Base-by-base conservation (phyloP, 2,113 vertebrate genomes). In the Cinclus cinclus region DNA sequence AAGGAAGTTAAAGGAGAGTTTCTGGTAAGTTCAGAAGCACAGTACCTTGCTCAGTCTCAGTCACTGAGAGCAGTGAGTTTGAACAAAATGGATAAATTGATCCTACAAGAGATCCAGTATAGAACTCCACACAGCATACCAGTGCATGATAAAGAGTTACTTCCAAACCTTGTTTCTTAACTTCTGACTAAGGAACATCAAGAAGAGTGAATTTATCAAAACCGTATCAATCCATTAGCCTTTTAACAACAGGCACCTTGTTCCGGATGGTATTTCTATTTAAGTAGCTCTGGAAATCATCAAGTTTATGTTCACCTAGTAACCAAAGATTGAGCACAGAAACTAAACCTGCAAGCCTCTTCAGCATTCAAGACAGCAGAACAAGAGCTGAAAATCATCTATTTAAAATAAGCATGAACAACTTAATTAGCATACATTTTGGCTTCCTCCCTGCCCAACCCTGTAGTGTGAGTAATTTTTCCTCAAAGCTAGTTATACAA, bases 1-100 rank as follows among this genome's bases (percentile, higher is more conserved):
- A 96, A 92, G 94, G 96, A 97, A 97, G 95, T 97, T 96, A 96
- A 87, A 96, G 87, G 91, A 90, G 93, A 96, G 92, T 96, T 96
- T 96, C 95, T 78, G 94, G 85, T 96, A 94, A 96, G 93, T 96
- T 95, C 71, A 95, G 94, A 91, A 97, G 92, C 76, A 96, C 56
- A 88, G 90, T n/a, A 95, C 44, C 95, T 93, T 59, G 39, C 85
- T 93, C 75, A 92, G 87, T 73, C 81, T 89, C 90, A 94, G 90
- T 77, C 94, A 92, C 95, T 96, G 94, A 96, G 87, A 95, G 96
- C 93, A 93, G 83, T 70, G 94, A 95, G 90, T 93, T 90, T 94
- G 92, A 94, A 96, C 64, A 95, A 58, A 91, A 94, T 78, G 83
- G 68, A 46, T 47, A 89, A 79, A 76, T 0, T 46, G 93, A 67